These are phyloP conservation scores for Harmothoe impar DNA, from an alignment of 2,888 invertebrate genomes.

Conservation along the genomic window DNA sequence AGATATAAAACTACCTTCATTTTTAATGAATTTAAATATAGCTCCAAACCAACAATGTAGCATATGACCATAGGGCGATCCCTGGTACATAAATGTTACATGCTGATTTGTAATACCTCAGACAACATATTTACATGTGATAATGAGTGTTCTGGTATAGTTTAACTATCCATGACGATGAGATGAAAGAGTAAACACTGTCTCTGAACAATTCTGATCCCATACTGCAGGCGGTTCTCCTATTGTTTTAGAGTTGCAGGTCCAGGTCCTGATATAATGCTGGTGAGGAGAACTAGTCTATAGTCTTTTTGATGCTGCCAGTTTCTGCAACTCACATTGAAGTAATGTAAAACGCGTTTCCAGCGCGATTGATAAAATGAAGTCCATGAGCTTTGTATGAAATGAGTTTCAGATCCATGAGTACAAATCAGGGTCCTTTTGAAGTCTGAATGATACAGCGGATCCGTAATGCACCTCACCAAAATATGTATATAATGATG, in stretches of 20 bases:
- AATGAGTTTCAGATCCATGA: background rate
- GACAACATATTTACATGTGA: slow-evolving; percentile 5
- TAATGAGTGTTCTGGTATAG: background rate
- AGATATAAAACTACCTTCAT: slow-evolving; percentile 29
- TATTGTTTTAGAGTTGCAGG: background rate
- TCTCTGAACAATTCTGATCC: background rate
- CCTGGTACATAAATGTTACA: background rate
- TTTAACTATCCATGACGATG: slow-evolving; percentile 15
- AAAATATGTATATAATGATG: slow-evolving; percentile 10
- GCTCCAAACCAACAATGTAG: background rate
- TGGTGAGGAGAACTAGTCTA: background rate
- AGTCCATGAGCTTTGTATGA: background rate
- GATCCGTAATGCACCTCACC: background rate
- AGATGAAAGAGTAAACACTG: background rate
- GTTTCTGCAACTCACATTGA: background rate
- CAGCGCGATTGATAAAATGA: slow-evolving; percentile 15
- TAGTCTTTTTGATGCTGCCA: too few relatives aligned
- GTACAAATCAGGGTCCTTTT: background rate
- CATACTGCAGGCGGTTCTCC: background rate
- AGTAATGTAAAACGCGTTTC: slow-evolving; percentile 4
- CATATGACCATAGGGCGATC: background rate
- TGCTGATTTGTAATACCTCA: slow-evolving; percentile 10
- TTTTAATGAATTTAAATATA: slow-evolving; percentile 23
- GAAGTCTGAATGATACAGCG: background rate
- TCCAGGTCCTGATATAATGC: background rate